Conservation (phyloP, 2,113 vertebrate species). For the Eulemur rufifrons region DNA sequence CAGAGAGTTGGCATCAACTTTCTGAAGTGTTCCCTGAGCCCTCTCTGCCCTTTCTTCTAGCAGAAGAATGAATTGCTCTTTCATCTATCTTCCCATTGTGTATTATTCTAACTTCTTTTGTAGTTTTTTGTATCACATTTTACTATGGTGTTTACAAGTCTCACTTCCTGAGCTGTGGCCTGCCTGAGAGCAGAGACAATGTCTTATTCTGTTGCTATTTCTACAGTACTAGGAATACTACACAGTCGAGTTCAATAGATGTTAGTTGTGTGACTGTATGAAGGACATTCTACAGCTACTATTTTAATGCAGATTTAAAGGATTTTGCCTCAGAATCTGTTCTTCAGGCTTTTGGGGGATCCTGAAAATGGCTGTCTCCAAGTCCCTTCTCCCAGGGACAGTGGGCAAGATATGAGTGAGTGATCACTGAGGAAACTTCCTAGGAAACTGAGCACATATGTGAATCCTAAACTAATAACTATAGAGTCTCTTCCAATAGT, state of each 20-base stretch:
- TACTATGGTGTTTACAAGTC: not conserved
- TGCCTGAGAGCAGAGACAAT: not conserved
- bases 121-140: not conserved
- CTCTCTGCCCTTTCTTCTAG: not conserved
- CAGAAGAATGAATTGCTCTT: not conserved
- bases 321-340: not conserved
- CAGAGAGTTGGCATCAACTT: not conserved
- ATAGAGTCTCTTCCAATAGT: not conserved
- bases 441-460: not conserved
- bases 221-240: not conserved
- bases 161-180: not conserved
- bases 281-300: not conserved
- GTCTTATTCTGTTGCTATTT: not conserved
- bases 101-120: not conserved
- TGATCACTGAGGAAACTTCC: not conserved
- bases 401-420: not conserved
- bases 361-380: not conserved
- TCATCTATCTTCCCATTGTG: not conserved
- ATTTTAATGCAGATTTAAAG: not conserved
- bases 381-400: not conserved
- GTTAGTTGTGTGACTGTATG: not conserved
- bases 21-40: not conserved
- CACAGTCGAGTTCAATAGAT: not conserved
- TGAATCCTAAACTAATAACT: not conserved
- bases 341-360: not conserved